These are phyloP conservation scores for Lagorchestes hirsutus DNA, from an alignment of 2,797 vertebrate genomes.

Conservation along the genomic window DNA sequence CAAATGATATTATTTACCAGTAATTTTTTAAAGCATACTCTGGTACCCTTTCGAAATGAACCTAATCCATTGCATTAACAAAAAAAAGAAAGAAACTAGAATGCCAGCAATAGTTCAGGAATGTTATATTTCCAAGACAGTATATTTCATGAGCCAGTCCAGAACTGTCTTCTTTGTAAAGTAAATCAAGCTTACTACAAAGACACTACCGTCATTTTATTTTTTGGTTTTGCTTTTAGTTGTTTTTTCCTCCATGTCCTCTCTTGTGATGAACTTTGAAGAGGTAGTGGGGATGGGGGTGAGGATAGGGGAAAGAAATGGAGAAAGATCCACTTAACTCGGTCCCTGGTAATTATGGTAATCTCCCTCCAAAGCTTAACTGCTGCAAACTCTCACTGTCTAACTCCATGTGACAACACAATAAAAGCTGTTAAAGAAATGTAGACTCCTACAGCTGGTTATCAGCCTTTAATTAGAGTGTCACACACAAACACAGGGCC, in stretches of 20 bases:
- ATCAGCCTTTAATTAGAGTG: conserved; percentile 64
- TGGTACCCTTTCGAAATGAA: conserved; percentile 47
- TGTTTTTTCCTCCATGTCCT: neutral
- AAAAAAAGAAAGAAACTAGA: neutral
- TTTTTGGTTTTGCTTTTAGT: neutral
- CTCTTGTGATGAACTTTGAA: conserved; percentile 29
- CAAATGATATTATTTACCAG: conserved; percentile 59
- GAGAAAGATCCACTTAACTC: conserved; percentile 68
- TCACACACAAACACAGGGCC: neutral
- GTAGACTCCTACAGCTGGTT: conserved; percentile 65
- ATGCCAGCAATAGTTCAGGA: conserved; percentile 7
- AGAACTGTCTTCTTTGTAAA: neutral
- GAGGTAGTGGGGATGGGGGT: neutral
- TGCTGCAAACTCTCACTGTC: conserved; percentile 76
- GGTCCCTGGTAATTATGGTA: conserved; percentile 83
- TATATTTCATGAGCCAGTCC: conserved; percentile 62
- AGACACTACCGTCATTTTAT: conserved; percentile 44
- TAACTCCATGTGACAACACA: conserved; percentile 65
- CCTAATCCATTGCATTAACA: conserved; percentile 64
- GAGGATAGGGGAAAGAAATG: conserved; percentile 18
- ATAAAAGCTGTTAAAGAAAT: conserved; percentile 75
- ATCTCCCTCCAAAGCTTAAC: conserved; percentile 82
- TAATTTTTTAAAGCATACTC: conserved; percentile 61
- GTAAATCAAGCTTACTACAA: conserved; percentile 56
- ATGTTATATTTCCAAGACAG: conserved; percentile 31